Percentiles rank a stretch among this genome's conserved stretches.
phyloP scores from a whole-genome alignment of 1,140 invertebrate genomes.

The Dryas iulia region DNA sequence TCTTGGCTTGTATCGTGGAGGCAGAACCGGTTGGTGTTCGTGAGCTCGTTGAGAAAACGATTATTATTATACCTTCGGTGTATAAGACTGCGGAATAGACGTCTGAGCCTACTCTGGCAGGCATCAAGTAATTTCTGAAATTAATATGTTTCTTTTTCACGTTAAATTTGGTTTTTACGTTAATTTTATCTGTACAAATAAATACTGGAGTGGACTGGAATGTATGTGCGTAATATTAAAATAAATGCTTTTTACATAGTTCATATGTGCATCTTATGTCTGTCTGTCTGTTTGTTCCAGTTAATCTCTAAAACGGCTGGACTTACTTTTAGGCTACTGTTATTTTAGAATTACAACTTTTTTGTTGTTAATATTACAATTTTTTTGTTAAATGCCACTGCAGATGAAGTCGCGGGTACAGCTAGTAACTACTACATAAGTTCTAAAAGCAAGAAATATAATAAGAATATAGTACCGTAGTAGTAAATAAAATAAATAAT shows the following conservation, averaged over 20 bases:
- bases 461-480: neutral
- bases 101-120: neutral
- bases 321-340: too few species aligned
- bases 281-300: too few species aligned
- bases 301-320: too few species aligned
- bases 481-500: neutral
- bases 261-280: too few species aligned
- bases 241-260: too few species aligned
- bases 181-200: too few species aligned
- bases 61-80: constrained; percentile 48
- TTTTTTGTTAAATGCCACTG: too few species aligned
- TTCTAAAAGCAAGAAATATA: neutral
- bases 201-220: too few species aligned
- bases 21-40: constrained; percentile 50
- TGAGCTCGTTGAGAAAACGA: constrained; percentile 56
- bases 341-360: too few species aligned
- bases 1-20: constrained; percentile 27
- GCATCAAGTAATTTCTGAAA: neutral
- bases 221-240: too few species aligned
- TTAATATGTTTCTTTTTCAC: neutral
- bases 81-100: constrained; percentile 18
- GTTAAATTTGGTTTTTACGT: neutral
- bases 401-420: too few species aligned
- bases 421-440: neutral
- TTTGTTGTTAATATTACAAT: too few species aligned